These are phyloP conservation scores for Pristionchus mayeri DNA, from an alignment of 2,888 invertebrate genomes.

Conservation along the genomic window DNA sequence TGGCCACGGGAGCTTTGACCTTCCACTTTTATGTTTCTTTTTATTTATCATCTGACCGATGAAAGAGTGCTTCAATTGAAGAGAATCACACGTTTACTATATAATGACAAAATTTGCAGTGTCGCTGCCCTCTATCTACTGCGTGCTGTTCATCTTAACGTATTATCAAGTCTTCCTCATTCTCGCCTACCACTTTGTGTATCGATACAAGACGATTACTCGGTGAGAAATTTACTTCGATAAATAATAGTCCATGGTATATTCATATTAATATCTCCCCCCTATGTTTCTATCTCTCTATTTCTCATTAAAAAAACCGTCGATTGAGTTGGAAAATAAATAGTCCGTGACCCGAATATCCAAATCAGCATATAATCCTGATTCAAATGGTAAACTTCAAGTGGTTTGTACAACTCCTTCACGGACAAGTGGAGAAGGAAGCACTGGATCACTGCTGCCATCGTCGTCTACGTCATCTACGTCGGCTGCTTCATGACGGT, in stretches of 20 bases:
- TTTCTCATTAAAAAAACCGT: too few species aligned
- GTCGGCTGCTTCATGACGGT: background rate
- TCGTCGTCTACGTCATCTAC: background rate
- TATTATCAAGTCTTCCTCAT: slow-evolving; percentile 15
- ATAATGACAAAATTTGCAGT: background rate
- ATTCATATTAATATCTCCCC: too few species aligned
- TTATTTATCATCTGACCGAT: too few species aligned
- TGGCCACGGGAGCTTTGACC: too few species aligned
- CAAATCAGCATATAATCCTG: too few species aligned
- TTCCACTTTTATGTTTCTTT: too few species aligned
- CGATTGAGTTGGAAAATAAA: too few species aligned
- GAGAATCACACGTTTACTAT: too few species aligned
- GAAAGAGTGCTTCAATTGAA: too few species aligned
- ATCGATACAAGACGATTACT: slow-evolving; percentile 22
- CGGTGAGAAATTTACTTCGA: background rate
- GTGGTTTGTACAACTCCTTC: background rate
- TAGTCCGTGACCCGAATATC: too few species aligned
- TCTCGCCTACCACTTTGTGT: slow-evolving; percentile 21
- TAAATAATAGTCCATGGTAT: background rate
- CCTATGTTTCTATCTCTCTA: too few species aligned
- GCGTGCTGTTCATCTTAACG: background rate
- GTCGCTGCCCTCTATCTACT: background rate
- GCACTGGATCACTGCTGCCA: background rate
- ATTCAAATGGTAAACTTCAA: background rate
- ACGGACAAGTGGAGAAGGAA: background rate